Percentiles rank a stretch among this genome's conserved stretches.
Evolutionary conservation across 2,113 vertebrate genomes (phyloP).

Genomic region (Buteo buteo): DNA sequence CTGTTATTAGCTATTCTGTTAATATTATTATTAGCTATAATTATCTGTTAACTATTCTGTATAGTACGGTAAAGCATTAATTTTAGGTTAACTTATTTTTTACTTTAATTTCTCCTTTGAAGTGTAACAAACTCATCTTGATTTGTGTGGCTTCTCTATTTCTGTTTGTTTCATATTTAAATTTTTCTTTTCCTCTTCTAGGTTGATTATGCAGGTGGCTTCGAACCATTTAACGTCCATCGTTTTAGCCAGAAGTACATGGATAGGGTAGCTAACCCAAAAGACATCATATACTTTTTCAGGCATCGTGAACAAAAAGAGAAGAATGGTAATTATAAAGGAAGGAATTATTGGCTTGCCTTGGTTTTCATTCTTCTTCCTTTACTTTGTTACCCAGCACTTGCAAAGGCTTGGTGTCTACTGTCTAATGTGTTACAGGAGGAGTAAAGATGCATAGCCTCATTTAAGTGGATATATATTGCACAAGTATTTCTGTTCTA

Average conservation of each 20-base stretch:
- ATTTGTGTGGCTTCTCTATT: not conserved
- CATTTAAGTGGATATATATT: not conserved
- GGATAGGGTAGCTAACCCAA: conserved; percentile 91
- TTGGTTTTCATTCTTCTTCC: not conserved
- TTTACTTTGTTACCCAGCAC: not conserved
- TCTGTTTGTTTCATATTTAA: not conserved
- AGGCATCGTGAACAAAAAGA: conserved; percentile 86
- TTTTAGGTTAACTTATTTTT: not conserved
- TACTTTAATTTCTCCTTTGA: not conserved
- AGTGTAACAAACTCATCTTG: not conserved
- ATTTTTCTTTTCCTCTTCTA: conserved; percentile 45
- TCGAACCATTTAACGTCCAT: conserved; percentile 87
- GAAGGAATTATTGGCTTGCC: not conserved
- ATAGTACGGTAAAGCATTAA: not conserved
- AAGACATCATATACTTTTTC: conserved; percentile 92
- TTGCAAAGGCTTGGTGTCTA: not conserved
- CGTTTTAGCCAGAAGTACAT: conserved; percentile 97
- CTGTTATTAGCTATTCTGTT: not conserved
- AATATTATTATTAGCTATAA: not conserved
- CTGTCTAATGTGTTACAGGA: not conserved
- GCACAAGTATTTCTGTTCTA: not conserved
- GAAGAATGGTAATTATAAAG: conserved; percentile 67
- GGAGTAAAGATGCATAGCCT: not conserved
- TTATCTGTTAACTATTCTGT: not conserved
- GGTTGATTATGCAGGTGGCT: conserved; percentile 96